A percentile compares a stretch with the other conserved stretches of the same genome.
phyloP scores from a whole-genome alignment of 2,113 vertebrate species.

The Redunca redunca region DNA sequence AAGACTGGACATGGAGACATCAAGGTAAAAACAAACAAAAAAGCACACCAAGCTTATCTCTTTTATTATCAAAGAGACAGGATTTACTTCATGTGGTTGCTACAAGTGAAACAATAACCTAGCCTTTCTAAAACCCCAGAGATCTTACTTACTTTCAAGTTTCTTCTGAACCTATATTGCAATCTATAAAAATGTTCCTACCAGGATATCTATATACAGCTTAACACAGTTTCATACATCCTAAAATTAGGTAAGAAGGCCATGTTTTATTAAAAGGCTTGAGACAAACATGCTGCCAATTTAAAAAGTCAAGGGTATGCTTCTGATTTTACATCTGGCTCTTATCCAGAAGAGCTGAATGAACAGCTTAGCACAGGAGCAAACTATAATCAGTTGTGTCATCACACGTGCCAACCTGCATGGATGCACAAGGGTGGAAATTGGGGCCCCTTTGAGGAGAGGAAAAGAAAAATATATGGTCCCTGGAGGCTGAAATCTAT shows the following conservation, averaged over 20 bases:
- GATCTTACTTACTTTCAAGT: constrained; percentile 64
- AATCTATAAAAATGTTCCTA: constrained; percentile 50
- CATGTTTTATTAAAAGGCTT: constrained; percentile 39
- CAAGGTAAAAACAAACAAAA: background rate
- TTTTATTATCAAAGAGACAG: constrained; percentile 64
- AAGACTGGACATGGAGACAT: constrained; percentile 24
- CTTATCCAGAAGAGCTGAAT: background rate
- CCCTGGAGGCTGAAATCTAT: background rate
- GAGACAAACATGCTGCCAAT: constrained; percentile 51
- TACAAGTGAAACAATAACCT: constrained; percentile 55
- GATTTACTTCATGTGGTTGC: constrained; percentile 64
- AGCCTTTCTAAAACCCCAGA: constrained; percentile 58
- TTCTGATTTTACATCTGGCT: constrained; percentile 45
- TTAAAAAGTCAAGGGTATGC: background rate
- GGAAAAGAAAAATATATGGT: background rate
- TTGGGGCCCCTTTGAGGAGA: background rate
- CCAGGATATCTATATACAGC: constrained; percentile 37
- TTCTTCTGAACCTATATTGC: constrained; percentile 53
- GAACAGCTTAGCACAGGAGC: constrained; percentile 37
- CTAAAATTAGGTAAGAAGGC: constrained; percentile 64
- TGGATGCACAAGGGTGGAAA: background rate
- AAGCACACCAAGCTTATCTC: constrained; percentile 55
- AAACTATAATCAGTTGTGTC: constrained; percentile 28
- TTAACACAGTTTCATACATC: constrained; percentile 45
- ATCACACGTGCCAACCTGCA: background rate